Evolutionary conservation across 1,140 invertebrate genomes (phyloP).

Genomic region (Drosophila yakuba): DNA sequence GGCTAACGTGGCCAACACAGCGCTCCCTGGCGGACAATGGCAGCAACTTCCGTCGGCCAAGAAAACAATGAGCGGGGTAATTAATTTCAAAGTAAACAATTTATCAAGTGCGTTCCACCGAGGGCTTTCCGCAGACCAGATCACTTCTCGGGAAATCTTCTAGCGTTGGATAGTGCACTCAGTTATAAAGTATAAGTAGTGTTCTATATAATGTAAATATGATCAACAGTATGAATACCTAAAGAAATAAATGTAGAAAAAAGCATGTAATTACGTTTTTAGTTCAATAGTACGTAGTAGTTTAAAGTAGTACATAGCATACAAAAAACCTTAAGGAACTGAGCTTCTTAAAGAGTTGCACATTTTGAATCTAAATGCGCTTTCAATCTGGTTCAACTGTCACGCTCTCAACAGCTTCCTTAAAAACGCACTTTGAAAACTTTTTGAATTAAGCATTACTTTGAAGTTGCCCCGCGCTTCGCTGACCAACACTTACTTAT

Average conservation of each 20-base stretch:
- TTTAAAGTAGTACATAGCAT: no score
- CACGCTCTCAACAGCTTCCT: no score
- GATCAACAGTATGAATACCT: no score
- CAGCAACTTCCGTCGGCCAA: constrained; percentile 56
- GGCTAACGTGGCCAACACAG: constrained; percentile 29
- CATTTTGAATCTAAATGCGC: no score
- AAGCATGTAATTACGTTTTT: no score
- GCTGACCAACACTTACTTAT: constrained; percentile 44
- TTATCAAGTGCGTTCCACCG: constrained; percentile 65
- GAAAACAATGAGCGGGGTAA: constrained; percentile 75
- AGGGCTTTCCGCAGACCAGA: background rate
- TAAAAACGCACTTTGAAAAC: constrained; percentile 5
- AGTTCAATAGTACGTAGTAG: no score
- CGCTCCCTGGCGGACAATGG: constrained; percentile 43
- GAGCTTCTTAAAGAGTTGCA: no score
- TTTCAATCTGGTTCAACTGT: background rate
- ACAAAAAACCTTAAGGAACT: no score
- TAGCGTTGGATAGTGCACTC: background rate
- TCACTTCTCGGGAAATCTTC: background rate
- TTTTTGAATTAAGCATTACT: constrained; percentile 30
- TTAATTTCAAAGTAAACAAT: constrained; percentile 82
- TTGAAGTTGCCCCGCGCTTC: background rate
- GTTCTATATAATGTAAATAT: no score
- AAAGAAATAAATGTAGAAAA: no score
- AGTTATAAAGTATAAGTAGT: no score